Evolutionary conservation across 2,797 vertebrate species (phyloP).

Genomic region (Parauchenoglanis ngamensis): DNA sequence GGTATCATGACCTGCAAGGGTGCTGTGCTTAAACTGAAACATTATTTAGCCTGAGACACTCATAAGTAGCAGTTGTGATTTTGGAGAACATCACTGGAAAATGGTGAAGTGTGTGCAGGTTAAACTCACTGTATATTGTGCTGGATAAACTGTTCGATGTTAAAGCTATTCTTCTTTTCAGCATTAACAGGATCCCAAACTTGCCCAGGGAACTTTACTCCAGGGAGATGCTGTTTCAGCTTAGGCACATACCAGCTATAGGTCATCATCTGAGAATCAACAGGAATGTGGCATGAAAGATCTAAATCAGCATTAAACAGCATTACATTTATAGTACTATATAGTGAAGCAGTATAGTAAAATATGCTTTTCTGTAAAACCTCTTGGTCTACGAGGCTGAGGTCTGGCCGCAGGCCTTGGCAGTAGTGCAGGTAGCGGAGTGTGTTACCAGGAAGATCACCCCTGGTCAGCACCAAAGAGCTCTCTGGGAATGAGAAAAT

Average conservation of each 20-base stretch:
- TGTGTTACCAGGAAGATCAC: slow-evolving; percentile 93
- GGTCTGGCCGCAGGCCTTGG: slow-evolving; percentile 82
- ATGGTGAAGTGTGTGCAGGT: neutral
- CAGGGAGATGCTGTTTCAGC: slow-evolving; percentile 83
- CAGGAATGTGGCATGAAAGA: neutral
- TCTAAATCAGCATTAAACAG: neutral
- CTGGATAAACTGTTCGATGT: slow-evolving; percentile 87
- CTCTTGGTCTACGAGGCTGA: slow-evolving; percentile 94
- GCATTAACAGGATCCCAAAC: slow-evolving; percentile 82
- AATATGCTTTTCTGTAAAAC: slow-evolving; percentile 67
- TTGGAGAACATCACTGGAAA: neutral
- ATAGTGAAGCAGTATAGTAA: neutral
- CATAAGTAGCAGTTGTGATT: neutral
- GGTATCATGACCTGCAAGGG: neutral
- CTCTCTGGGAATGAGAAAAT: slow-evolving; percentile 82
- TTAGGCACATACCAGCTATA: slow-evolving; percentile 93
- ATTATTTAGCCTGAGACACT: neutral
- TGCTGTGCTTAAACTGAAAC: neutral
- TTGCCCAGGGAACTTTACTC: slow-evolving; percentile 85
- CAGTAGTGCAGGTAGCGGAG: slow-evolving; percentile 94
- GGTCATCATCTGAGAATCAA: slow-evolving; percentile 89
- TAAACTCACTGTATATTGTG: slow-evolving; percentile 87
- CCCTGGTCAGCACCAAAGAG: slow-evolving; percentile 89
- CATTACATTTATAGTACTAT: neutral
- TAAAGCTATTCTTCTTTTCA: slow-evolving; percentile 82